Evolutionary conservation across 1,140 invertebrate species (phyloP).

Genomic region (Caenorhabditis latens): DNA sequence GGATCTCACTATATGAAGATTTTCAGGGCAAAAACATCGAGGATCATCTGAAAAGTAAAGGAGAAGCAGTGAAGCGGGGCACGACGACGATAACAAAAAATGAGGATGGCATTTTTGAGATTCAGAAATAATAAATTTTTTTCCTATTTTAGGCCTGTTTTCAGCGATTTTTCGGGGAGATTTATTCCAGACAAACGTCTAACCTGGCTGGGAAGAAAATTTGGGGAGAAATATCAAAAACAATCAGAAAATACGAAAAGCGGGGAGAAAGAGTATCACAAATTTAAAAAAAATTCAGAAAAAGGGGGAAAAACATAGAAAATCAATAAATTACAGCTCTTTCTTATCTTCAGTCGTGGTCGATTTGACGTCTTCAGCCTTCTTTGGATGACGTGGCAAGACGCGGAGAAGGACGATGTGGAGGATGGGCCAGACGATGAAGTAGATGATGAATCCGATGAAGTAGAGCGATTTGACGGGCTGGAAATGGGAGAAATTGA

Average conservation of each 20-base stretch:
- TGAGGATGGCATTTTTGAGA: conserved; percentile 38
- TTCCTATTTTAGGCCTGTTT: too few relatives aligned
- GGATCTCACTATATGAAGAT: too few relatives aligned
- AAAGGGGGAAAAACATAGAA: background rate
- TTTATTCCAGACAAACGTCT: background rate
- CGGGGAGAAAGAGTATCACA: conserved; percentile 26
- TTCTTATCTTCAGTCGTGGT: conserved; percentile 2
- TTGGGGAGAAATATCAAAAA: background rate
- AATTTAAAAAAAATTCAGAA: conserved; percentile 14
- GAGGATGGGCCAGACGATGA: conserved; percentile 73
- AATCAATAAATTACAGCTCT: conserved; percentile 49
- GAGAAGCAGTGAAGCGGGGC: conserved; percentile 77
- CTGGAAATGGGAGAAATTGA: conserved; percentile 65
- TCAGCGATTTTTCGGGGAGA: background rate
- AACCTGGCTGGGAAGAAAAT: background rate
- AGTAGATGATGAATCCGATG: conserved; percentile 74
- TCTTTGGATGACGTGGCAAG: conserved; percentile 70
- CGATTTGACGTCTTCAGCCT: conserved; percentile 27
- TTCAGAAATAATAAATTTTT: conserved; percentile 1
- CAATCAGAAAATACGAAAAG: background rate
- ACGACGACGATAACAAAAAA: background rate
- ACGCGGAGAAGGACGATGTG: conserved; percentile 68
- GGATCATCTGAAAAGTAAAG: conserved; percentile 79
- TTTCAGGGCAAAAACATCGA: conserved; percentile 79
- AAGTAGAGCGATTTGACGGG: conserved; percentile 76